Base-by-base conservation (phyloP, 2,888 invertebrate species). In the Aphidius colemani region DNA sequence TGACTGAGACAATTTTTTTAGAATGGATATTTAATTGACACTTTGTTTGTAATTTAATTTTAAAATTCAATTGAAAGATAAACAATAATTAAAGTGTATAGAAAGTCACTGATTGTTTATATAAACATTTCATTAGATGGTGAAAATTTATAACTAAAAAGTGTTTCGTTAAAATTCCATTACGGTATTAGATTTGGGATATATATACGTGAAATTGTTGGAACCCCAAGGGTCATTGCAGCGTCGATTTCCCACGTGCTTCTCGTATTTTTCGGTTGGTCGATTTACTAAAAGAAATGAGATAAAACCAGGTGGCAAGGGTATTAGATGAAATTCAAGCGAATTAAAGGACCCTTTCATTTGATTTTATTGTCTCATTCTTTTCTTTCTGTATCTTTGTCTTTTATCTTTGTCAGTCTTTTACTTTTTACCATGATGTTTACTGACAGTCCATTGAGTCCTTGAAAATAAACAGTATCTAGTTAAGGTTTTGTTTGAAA, bases 171-270 rank as follows among this genome's bases (percentile, higher is more conserved):
- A 60, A 60, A 60, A 60, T 60, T 60, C 59, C 59, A 60, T 60
- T 53, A 60, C 39, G 39, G 59, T 53, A 60, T 60, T 60, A 60
- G 53, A 60, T 60, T 60, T 51, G 51, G 50, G 13, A 2, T 44
- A 13, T 55, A 13, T 55, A 18, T 55, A 55, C 55, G 55, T 55
- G 55, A 55, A 55, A 55, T 55, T 10, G 55, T 44, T 43, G 44
- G 44, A 55, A 7, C 18, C 55, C 44, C 55, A 43, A 45, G 55
- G 55, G 55, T 55, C 55, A 55, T 55, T 56, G 68, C 66, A 60
- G 51, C 60, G 62, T 67, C 67, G 69, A 75, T 75, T 75, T 72
- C 68, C 67, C 67, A 68, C 68, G 70, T 71, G 72, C 72, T 74
- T 69, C 69, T 69, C 71, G 55, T 44, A 55, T 55, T 55, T 73